Percentiles rank a stretch among this genome's conserved stretches.
Conservation (phyloP, 2,113 vertebrate species). For the Siniperca knerii region DNA sequence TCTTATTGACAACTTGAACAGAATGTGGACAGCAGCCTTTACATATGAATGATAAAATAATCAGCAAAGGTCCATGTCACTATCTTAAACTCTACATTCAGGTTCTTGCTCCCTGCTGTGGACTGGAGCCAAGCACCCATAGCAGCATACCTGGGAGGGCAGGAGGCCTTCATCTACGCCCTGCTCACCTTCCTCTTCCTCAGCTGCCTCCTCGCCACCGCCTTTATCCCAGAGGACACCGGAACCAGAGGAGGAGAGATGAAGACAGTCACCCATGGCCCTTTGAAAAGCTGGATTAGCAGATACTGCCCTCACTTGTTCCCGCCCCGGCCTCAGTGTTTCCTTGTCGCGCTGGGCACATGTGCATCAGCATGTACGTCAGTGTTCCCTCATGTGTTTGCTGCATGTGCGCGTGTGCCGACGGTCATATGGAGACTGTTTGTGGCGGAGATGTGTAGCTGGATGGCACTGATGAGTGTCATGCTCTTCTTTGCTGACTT, state of each 20-base stretch:
- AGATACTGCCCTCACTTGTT: not conserved
- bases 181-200: not conserved
- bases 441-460: not conserved
- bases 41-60: too few relatives aligned
- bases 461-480: not conserved
- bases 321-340: not conserved
- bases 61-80: not conserved
- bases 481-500: slow-evolving; percentile 10
- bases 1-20: too few relatives aligned
- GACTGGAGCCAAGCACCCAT: slow-evolving; percentile 6
- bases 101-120: slow-evolving; percentile 1
- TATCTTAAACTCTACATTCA: not conserved
- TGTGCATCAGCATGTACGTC: not conserved
- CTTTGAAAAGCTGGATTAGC: not conserved
- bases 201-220: not conserved
- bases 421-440: slow-evolving; percentile 5
- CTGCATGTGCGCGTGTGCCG: not conserved
- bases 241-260: not conserved
- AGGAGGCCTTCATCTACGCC: not conserved
- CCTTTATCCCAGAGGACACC: not conserved
- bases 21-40: too few relatives aligned
- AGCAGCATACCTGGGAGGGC: not conserved
- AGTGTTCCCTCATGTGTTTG: not conserved
- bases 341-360: not conserved
- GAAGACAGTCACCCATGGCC: not conserved